Conservation (phyloP, 1,140 invertebrate species). For the Druon quercuslanigerum region DNA sequence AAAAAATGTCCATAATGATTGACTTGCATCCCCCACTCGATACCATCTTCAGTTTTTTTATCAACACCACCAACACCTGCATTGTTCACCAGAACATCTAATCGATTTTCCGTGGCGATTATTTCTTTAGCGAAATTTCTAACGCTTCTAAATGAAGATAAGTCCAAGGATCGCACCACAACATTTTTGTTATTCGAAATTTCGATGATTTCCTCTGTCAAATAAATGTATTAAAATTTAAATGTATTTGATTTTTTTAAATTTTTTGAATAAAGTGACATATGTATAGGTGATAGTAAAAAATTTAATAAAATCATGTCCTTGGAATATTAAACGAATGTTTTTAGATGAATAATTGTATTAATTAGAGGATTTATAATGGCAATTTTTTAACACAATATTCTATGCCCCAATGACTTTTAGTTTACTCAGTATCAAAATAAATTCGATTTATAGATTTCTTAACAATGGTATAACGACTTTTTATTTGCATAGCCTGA, state of each 20-base stretch:
- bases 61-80: neutral
- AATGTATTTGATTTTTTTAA: neutral
- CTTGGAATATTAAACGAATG: too few species aligned
- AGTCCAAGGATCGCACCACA: neutral
- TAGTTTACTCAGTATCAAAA: too few species aligned
- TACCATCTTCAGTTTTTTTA: neutral
- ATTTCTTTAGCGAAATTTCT: neutral
- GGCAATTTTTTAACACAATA: too few species aligned
- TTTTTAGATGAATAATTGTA: too few species aligned
- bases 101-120: neutral
- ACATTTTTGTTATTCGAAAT: neutral
- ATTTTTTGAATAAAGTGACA: too few species aligned
- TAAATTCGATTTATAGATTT: too few species aligned
- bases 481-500: too few species aligned
- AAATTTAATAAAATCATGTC: too few species aligned
- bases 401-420: too few species aligned
- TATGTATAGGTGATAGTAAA: too few species aligned
- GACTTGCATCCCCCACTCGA: slow-evolving; percentile 1
- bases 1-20: neutral
- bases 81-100: neutral
- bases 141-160: neutral
- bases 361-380: too few species aligned
- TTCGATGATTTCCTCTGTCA: neutral
- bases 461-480: too few species aligned
- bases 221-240: neutral